Evolutionary conservation across 2,113 vertebrate species (phyloP).

Genomic region (Psettodes erumei): DNA sequence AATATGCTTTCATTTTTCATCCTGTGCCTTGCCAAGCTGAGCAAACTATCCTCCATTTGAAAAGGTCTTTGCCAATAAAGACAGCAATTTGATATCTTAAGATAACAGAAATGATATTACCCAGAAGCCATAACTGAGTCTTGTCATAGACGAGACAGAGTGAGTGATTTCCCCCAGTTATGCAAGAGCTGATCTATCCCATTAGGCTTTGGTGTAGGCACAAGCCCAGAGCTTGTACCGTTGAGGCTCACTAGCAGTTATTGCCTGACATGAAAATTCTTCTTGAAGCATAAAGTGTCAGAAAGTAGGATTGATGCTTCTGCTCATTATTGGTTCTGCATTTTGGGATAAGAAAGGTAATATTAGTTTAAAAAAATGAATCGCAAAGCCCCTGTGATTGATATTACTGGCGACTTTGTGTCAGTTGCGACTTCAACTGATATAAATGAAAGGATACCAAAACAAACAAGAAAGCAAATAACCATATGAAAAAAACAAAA

Average conservation of each 20-base stretch:
- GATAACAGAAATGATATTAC: slow-evolving; percentile 86
- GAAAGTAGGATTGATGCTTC: slow-evolving; percentile 82
- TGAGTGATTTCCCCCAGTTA: slow-evolving; percentile 83
- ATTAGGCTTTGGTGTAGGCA: slow-evolving; percentile 79
- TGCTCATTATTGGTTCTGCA: slow-evolving; percentile 80
- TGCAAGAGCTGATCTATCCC: slow-evolving; percentile 82
- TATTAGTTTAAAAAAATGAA: slow-evolving; percentile 64
- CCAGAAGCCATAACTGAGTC: slow-evolving; percentile 82
- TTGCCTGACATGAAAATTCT: slow-evolving; percentile 80
- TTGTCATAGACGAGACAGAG: slow-evolving; percentile 83
- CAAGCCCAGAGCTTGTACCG: slow-evolving; percentile 74
- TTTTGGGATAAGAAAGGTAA: slow-evolving; percentile 79
- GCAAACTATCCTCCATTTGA: slow-evolving; percentile 71
- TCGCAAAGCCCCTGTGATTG: slow-evolving; percentile 55
- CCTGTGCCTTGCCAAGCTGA: slow-evolving; percentile 50
- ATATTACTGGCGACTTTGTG: slow-evolving; percentile 51
- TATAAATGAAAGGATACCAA: slow-evolving; percentile 40
- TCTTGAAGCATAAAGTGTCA: slow-evolving; percentile 79
- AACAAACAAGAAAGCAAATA: slow-evolving; percentile 38
- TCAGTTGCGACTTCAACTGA: slow-evolving; percentile 42
- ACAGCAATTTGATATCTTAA: slow-evolving; percentile 84
- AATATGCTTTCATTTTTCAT: slow-evolving; percentile 72
- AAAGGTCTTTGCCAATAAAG: slow-evolving; percentile 83
- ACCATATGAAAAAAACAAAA: slow-evolving; percentile 29
- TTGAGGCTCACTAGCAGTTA: slow-evolving; percentile 76